Conservation (phyloP, 2,113 vertebrate genomes). For the Myotis davidii region DNA sequence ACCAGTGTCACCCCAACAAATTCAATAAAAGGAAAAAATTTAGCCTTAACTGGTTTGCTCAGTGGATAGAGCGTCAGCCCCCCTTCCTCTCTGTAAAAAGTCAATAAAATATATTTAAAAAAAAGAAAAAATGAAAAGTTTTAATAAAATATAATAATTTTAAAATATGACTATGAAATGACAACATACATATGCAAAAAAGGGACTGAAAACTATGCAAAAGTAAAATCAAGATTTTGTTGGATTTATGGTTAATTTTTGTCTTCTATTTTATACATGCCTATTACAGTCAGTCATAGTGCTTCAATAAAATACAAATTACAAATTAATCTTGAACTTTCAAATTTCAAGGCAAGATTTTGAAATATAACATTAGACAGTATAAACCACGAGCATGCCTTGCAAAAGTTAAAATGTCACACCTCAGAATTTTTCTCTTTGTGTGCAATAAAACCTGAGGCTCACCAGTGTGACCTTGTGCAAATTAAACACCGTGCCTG, state of each 20-base stretch:
- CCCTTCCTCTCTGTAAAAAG: no score
- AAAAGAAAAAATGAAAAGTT: neutral
- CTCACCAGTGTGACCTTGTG: neutral
- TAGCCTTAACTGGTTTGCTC: no score
- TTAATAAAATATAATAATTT: neutral
- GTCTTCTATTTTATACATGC: neutral
- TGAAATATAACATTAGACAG: neutral
- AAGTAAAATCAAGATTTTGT: constrained; percentile 35
- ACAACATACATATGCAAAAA: neutral
- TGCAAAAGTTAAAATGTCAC: constrained; percentile 41
- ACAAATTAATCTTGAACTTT: neutral
- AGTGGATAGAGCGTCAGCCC: no score
- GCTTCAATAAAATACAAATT: constrained; percentile 7
- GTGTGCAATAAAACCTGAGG: constrained; percentile 24
- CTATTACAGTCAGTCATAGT: neutral
- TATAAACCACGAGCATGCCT: neutral
- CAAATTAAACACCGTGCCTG: constrained; percentile 18
- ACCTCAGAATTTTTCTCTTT: constrained; percentile 15
- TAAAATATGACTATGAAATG: neutral
- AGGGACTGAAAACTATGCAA: neutral
- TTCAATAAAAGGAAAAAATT: neutral
- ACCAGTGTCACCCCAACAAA: neutral
- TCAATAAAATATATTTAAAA: no score
- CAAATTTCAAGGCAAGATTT: constrained; percentile 41
- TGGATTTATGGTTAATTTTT: neutral